Base-by-base conservation (phyloP, 2,888 invertebrate genomes). In the Polydrusus pterygomalis region DNA sequence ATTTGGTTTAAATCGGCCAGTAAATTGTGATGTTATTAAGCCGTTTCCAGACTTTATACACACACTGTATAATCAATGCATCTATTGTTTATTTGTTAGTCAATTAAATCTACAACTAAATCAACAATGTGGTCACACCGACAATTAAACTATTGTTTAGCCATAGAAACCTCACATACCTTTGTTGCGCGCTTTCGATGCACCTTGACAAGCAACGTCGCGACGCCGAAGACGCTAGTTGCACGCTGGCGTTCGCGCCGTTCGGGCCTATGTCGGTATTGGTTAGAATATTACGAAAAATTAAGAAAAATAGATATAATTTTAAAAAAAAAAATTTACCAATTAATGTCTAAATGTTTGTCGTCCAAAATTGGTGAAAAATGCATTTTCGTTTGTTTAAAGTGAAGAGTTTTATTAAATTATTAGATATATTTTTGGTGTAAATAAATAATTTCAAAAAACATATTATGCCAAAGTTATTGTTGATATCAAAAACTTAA, bases 161-260 rank as follows among this genome's bases (percentile, higher is more conserved):
- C 11, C 49, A 43, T 45, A 15, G 20, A 34, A 17, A 64, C 17
- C 47, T 17, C 47, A 13, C 49, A 64, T 64, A 64, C 62, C 49
- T 58, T 73, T 60, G 73, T 67, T 67, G 73, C 73, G 75, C 69
- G 70, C 43, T 34, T 8, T 40, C 10, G 20, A 60, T 64, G 69
- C 73, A 76, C 72, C 76, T 72, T 70, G 34, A 65, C 72, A 70
- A 43, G 56, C 74, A 43, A 54, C 71, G 71, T 65, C 60, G 60
- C 71, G 77, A 72, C 79, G 81, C 77, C 71, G 77, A 71, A 70
- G 72, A 75, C 62, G 80, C 80, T 82, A 84, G 84, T 84, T 83
- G 83, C 83, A 82, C 84, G 82, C 79, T 81, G 82, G 76, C 81
- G 71, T 77, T 74, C 82, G 81, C 79, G 82, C 80, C 83, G 70